phyloP scores from a whole-genome alignment of 2,888 invertebrate species.

The Molanna angustata region DNA sequence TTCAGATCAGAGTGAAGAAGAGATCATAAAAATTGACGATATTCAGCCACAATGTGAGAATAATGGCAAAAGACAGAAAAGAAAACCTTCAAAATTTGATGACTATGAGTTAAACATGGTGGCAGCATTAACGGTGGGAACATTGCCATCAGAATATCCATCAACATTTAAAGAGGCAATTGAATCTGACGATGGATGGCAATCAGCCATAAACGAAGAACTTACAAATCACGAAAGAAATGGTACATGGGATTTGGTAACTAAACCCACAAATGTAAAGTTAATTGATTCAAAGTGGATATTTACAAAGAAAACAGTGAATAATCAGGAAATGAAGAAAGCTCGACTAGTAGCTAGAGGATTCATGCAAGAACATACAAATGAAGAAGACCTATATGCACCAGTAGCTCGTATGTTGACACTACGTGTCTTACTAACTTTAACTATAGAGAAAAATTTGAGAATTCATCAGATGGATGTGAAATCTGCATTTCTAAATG shows the following conservation, averaged over 20 bases:
- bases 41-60: no score
- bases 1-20: no score
- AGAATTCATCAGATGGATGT: neutral
- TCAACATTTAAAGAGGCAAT: no score
- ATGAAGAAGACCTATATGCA: neutral
- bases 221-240: neutral
- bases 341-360: slow-evolving; percentile 3
- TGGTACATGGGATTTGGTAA: neutral
- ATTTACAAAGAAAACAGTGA: neutral
- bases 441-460: neutral
- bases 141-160: no score
- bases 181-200: neutral
- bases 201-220: neutral
- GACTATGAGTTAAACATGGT: slow-evolving; percentile 3
- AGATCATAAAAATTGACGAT: no score
- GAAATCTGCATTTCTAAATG: neutral
- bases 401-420: neutral
- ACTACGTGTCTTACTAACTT: neutral
- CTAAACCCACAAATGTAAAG: neutral
- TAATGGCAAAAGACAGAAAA: no score
- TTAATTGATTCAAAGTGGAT: neutral
- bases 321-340: neutral
- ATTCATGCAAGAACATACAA: neutral
- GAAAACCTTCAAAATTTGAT: no score
- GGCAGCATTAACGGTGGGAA: no score